A percentile compares a stretch with the other conserved stretches of the same genome.
phyloP scores from a whole-genome alignment of 2,113 vertebrate species.

The Balaeniceps rex region DNA sequence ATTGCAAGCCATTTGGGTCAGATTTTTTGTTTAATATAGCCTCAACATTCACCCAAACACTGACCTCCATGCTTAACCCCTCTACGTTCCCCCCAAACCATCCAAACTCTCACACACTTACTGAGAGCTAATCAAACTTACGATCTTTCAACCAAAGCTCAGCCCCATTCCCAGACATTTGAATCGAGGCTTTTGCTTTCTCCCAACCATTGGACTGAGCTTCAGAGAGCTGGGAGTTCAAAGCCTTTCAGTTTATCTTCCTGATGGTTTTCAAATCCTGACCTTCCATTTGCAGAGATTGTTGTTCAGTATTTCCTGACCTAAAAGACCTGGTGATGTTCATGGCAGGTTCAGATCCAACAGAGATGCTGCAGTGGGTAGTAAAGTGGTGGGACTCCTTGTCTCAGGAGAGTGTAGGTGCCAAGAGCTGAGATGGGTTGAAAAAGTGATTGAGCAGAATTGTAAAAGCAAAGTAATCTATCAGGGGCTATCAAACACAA shows the following conservation, averaged over 20 bases:
- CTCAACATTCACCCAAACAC: not conserved
- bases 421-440: not conserved
- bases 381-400: not conserved
- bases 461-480: not conserved
- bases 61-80: not conserved
- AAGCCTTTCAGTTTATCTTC: not conserved
- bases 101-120: not conserved
- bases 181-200: not conserved
- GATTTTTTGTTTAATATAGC: not conserved
- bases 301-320: not conserved
- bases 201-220: not conserved
- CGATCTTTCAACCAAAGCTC: not conserved
- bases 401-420: not conserved
- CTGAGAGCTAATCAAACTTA: not conserved
- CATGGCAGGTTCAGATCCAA: not conserved
- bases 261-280: not conserved
- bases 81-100: not conserved
- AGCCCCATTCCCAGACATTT: not conserved
- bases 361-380: not conserved
- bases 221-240: not conserved
- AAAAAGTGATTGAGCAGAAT: not conserved
- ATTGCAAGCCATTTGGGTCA: not conserved
- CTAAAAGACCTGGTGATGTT: not conserved
- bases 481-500: not conserved
- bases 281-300: not conserved